Conservation (phyloP, 2,113 vertebrate species). For the Smithornis capensis region DNA sequence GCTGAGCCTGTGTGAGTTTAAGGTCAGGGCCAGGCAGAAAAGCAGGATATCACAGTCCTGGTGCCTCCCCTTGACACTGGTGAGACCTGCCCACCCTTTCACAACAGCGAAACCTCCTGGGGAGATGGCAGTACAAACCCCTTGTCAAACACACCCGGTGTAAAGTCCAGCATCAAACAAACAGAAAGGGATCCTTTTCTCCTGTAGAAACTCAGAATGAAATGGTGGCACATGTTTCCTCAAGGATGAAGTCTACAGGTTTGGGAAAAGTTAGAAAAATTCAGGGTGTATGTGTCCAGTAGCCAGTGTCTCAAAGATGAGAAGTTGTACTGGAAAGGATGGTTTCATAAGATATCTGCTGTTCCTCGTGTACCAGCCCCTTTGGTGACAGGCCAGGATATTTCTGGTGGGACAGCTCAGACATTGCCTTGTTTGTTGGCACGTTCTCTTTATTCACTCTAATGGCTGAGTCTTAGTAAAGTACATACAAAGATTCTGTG, state of each 20-base stretch:
- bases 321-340: background rate
- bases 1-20: background rate
- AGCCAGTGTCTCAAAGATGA: background rate
- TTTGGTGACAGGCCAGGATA: background rate
- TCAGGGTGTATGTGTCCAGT: background rate
- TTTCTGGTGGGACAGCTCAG: background rate
- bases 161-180: background rate
- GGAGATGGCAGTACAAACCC: background rate
- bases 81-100: background rate
- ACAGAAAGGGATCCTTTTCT: background rate
- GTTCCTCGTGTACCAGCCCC: background rate
- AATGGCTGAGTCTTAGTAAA: background rate
- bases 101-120: rapidly evolving
- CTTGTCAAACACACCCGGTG: background rate
- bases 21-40: background rate
- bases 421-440: background rate
- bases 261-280: background rate
- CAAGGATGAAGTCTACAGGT: background rate
- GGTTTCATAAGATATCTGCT: background rate
- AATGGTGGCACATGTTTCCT: background rate
- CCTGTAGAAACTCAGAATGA: background rate
- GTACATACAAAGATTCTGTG: background rate
- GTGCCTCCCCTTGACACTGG: background rate
- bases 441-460: background rate
- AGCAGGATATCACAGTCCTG: background rate